Evolutionary conservation across 2,113 vertebrate genomes (phyloP).

Genomic region (Thinocorus orbignyianus): DNA sequence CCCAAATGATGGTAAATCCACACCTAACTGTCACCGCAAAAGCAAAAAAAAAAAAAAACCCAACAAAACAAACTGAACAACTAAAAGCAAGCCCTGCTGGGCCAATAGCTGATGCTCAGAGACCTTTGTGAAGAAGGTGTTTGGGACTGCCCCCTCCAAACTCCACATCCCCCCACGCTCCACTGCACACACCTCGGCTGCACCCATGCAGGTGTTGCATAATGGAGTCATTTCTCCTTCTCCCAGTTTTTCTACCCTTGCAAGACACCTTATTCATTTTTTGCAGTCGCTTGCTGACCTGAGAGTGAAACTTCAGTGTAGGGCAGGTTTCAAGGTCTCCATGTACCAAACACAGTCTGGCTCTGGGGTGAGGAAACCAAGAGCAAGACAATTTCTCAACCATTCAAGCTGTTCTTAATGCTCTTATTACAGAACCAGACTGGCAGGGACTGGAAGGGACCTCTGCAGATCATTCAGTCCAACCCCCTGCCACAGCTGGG

Average conservation of each 20-base stretch:
- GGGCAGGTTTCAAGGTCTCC: constrained; percentile 30
- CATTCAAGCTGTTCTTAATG: not conserved
- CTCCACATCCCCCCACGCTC: fast-evolving
- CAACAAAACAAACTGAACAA: too few species aligned
- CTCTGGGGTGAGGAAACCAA: not conserved
- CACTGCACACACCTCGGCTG: fast-evolving
- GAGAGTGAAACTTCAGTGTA: not conserved
- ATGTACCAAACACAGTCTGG: not conserved
- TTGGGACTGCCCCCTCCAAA: not conserved
- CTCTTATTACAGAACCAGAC: not conserved
- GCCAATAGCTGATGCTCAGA: not conserved
- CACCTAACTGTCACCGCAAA: not conserved
- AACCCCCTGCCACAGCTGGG: not conserved
- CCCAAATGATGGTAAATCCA: not conserved
- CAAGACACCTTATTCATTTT: not conserved
- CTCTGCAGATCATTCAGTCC: not conserved
- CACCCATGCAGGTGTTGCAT: not conserved
- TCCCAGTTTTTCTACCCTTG: not conserved
- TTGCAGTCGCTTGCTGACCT: not conserved
- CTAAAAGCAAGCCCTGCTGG: not conserved
- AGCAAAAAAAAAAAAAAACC: too few species aligned
- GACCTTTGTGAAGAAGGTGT: not conserved
- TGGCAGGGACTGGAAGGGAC: not conserved
- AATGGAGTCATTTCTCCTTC: not conserved
- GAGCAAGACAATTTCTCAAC: not conserved